Evolutionary conservation across 1,140 invertebrate genomes (phyloP).

Genomic region (Drosophila lacteicornis): DNA sequence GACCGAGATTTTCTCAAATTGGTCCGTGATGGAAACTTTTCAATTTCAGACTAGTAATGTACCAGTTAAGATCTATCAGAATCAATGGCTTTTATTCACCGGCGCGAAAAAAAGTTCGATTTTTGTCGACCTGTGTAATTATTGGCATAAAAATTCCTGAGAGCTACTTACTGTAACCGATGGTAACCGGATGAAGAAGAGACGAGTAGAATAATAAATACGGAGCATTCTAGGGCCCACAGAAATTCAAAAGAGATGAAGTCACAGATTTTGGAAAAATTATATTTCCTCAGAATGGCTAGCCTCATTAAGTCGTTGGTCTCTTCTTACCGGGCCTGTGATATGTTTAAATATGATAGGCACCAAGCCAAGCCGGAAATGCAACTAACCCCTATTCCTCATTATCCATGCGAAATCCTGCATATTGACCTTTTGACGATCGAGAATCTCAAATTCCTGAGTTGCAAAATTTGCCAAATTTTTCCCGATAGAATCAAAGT

Average conservation of each 20-base stretch:
- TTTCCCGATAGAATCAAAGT: neutral
- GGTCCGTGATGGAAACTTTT: too few relatives aligned
- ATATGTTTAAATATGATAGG: neutral
- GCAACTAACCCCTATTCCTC: neutral
- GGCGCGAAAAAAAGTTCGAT: too few relatives aligned
- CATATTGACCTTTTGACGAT: neutral
- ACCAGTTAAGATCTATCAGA: too few relatives aligned
- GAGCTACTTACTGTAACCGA: too few relatives aligned
- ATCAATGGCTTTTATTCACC: too few relatives aligned
- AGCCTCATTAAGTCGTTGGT: neutral
- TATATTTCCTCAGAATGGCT: constrained; percentile 20
- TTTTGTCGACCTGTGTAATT: too few relatives aligned
- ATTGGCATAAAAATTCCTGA: too few relatives aligned
- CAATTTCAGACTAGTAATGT: too few relatives aligned
- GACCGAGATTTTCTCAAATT: too few relatives aligned
- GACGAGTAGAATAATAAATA: neutral
- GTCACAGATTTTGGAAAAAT: constrained; percentile 4
- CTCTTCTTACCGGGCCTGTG: neutral
- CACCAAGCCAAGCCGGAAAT: neutral
- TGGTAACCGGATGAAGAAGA: neutral
- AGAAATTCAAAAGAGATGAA: constrained; percentile 1
- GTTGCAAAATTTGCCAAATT: neutral
- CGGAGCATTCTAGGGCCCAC: constrained; percentile 2
- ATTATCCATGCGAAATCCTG: neutral
- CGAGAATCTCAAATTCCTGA: neutral